Base-by-base conservation (phyloP, 2,888 invertebrate genomes). In the Eupithecia inturbata region DNA sequence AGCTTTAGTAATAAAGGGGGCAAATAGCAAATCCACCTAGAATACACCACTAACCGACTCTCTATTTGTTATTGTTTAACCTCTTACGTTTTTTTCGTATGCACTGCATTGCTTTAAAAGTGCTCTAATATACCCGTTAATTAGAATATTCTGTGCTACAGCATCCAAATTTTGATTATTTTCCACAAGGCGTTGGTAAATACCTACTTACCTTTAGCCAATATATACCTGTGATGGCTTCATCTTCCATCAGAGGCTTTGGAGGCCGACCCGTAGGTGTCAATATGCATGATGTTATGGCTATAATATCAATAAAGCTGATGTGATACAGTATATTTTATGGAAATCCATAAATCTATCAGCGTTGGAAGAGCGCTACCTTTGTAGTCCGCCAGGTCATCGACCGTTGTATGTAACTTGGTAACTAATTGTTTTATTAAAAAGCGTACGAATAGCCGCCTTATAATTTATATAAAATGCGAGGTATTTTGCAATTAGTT, bases 211-310 rank as follows among this genome's bases (percentile, higher is more conserved):
- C 12, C 26, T 57, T 26, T 28, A 33, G 3, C 63, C 19, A 64
- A 12, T 3, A n/a, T 12, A 33, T 36, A 64, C 12, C 22, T 64
- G n/a, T n/a, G 73, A 77, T 74, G 74, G 63, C 72, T 79, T 73
- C 60, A 78, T 72, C 67, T 67, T 36, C 63, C 36, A 66, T 41
- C 66, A 26, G 36, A 66, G 39, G 26, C 70, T 62, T 64, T 62
- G 64, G 67, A 63, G 69, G 75, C 78, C 57, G 68, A 73, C 70
- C 62, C 72, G 84, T 86, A 84, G 85, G 87, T 83, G 87, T 84
- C 72, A 68, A 84, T 88, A 84, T 83, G 80, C 87, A 88, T 89
- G 88, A 89, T 88, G 84, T 86, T 86, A 88, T 85, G 85, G 79
- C 76, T 70, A 62, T 68, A 63, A 67, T 64, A 68, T 12, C 16